Conservation (phyloP, 1,140 invertebrate species). For the Rhynchophorus ferrugineus region DNA sequence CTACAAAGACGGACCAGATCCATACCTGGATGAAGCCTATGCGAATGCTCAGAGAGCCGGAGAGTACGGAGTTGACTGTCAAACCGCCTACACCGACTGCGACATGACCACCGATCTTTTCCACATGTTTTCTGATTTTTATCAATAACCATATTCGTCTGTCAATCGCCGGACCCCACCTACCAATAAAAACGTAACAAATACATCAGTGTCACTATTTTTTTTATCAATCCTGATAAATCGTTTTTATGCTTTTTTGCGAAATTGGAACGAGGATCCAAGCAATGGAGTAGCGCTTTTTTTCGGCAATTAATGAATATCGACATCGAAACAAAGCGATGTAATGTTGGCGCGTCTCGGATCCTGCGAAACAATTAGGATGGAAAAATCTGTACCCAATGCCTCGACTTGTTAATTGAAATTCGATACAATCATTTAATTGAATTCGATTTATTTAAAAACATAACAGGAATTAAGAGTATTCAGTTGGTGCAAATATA, state of each 20-base stretch:
- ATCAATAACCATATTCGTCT: too few relatives aligned
- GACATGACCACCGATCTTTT: constrained; percentile 44
- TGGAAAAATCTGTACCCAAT: background rate
- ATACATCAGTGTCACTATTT: too few relatives aligned
- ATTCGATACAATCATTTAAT: constrained; percentile 8
- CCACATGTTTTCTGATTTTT: constrained; percentile 42
- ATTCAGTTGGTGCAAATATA: background rate
- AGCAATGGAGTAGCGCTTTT: too few relatives aligned
- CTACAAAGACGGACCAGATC: constrained; percentile 28
- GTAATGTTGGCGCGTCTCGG: background rate
- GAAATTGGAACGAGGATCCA: too few relatives aligned
- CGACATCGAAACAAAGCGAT: background rate
- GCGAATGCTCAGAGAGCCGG: constrained; percentile 47
- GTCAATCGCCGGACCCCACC: too few relatives aligned
- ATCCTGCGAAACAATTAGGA: background rate
- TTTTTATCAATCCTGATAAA: too few relatives aligned
- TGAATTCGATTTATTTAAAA: constrained; percentile 7
- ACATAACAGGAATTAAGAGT: constrained; percentile 1
- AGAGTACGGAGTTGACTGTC: constrained; percentile 48
- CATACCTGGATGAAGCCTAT: constrained; percentile 37
- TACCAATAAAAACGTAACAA: too few relatives aligned
- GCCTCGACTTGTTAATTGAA: constrained; percentile 3
- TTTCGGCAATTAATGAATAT: background rate
- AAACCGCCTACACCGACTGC: constrained; percentile 44
- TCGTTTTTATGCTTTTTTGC: too few relatives aligned